phyloP scores from a whole-genome alignment of 2,888 invertebrate genomes.

The Lapara coniferarum region DNA sequence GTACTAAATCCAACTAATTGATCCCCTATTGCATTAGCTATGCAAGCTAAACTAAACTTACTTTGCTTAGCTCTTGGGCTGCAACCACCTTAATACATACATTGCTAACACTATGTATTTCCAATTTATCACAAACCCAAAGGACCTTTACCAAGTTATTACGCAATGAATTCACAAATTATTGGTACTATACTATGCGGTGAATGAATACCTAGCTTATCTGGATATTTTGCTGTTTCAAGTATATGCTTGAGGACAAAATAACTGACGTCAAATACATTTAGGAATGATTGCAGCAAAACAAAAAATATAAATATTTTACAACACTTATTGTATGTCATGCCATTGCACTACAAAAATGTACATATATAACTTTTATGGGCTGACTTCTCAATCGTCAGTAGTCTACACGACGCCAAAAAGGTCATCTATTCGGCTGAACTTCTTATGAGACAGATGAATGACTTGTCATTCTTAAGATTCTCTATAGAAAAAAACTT shows the following conservation, averaged over 20 bases:
- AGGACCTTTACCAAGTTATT: background rate
- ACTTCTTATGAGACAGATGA: too few relatives aligned
- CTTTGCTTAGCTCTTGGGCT: too few relatives aligned
- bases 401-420: too few relatives aligned
- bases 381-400: too few relatives aligned
- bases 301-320: background rate
- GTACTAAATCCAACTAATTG: too few relatives aligned
- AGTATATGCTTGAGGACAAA: background rate
- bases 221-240: background rate
- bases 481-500: too few relatives aligned
- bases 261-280: background rate
- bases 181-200: too few relatives aligned
- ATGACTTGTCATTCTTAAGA: too few relatives aligned
- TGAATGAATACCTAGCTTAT: too few relatives aligned
- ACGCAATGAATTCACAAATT: background rate
- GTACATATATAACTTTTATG: background rate
- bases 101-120: conserved; percentile 2
- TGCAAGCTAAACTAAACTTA: too few relatives aligned
- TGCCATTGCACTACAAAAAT: background rate
- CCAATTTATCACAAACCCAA: background rate
- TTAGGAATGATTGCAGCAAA: background rate
- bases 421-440: too few relatives aligned
- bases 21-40: too few relatives aligned
- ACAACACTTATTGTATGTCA: background rate
- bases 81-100: background rate